Conservation (phyloP, 1,140 invertebrate species). For the Meloidogyne floridensis region DNA sequence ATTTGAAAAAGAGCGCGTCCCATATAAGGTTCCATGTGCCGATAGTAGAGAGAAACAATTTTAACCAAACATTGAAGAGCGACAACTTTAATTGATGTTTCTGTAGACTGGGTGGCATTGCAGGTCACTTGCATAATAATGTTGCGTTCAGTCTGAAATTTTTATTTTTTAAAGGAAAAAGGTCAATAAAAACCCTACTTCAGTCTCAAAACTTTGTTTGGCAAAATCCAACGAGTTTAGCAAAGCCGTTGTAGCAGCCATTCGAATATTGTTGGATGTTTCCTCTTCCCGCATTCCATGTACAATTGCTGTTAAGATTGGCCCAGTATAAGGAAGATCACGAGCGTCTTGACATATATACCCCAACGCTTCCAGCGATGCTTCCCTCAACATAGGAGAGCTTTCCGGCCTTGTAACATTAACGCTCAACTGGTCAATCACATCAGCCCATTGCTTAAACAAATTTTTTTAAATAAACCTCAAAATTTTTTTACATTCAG, state of each 20-base stretch:
- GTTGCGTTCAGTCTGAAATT: conserved; percentile 81
- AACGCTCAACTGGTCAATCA: conserved; percentile 81
- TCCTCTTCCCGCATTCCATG: conserved; percentile 89
- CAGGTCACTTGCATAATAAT: conserved; percentile 99
- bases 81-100: conserved; percentile 86
- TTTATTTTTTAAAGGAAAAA: not conserved
- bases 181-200: conserved; percentile 69
- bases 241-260: conserved; percentile 93
- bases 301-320: conserved; percentile 96
- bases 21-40: conserved; percentile 99
- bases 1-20: conserved; percentile 96
- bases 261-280: conserved; percentile 70
- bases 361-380: conserved; percentile 93
- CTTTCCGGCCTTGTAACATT: conserved; percentile 79
- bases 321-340: conserved; percentile 85
- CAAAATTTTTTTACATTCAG: conserved; percentile 66
- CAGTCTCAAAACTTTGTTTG: conserved; percentile 95
- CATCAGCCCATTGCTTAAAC: conserved; percentile 73
- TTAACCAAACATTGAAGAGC: conserved; percentile 97
- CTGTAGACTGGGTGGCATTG: conserved; percentile 75
- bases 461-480: not conserved
- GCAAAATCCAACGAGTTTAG: conserved; percentile 99
- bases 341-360: conserved; percentile 79
- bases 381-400: conserved; percentile 82
- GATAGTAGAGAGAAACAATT: conserved; percentile 97